phyloP scores from a whole-genome alignment of 2,888 invertebrate genomes.

The Phortica magna region DNA sequence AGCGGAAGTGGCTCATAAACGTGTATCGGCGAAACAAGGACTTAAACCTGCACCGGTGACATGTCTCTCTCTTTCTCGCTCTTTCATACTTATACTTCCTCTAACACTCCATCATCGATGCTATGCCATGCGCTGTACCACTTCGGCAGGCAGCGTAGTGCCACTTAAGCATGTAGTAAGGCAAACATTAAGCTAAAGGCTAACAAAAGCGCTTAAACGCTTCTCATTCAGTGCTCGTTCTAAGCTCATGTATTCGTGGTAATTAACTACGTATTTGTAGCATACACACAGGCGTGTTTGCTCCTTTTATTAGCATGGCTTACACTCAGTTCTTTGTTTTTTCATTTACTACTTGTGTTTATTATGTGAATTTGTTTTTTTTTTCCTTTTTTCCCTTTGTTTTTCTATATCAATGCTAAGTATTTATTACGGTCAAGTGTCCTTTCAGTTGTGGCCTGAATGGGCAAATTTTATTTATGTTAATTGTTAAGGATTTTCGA shows the following conservation, averaged over 20 bases:
- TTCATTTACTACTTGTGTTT: constrained; percentile 1
- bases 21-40: background rate
- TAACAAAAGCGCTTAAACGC: constrained; percentile 22
- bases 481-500: constrained; percentile 1
- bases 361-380: constrained; percentile 30
- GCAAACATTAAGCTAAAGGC: background rate
- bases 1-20: background rate
- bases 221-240: constrained; percentile 3
- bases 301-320: constrained; percentile 1
- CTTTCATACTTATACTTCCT: background rate
- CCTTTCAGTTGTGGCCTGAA: background rate
- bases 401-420: background rate
- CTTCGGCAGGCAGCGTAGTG: background rate
- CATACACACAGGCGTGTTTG: constrained; percentile 2
- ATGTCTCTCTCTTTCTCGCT: background rate
- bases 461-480: constrained; percentile 1
- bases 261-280: constrained; percentile 24
- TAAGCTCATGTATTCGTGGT: constrained; percentile 4
- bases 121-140: too few relatives aligned
- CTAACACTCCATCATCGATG: background rate
- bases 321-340: background rate
- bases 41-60: too few relatives aligned
- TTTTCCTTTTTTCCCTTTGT: background rate
- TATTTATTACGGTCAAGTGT: constrained; percentile 41
- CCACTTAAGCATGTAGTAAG: background rate